Conservation (phyloP, 92 coral and sea anemone species). For the Plumapathes pennacea region DNA sequence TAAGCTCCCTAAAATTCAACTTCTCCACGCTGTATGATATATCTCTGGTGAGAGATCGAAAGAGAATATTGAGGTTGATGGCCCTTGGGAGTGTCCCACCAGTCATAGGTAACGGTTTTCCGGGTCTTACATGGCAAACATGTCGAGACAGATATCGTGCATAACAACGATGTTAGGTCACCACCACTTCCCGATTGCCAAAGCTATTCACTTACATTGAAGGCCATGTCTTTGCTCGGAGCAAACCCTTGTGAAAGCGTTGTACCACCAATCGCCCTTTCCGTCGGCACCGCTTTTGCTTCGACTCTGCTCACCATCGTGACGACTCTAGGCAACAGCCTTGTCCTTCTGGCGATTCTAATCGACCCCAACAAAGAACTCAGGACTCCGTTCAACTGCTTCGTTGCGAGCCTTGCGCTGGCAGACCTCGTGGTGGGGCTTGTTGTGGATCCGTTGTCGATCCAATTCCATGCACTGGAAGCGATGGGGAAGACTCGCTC, state of each 20-base stretch:
- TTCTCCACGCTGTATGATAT: no score
- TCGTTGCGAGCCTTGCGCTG: slow-evolving; percentile 76
- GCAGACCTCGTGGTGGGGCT: slow-evolving; percentile 72
- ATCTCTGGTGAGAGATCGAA: no score
- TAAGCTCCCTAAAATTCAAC: no score
- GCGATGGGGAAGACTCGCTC: slow-evolving; percentile 36
- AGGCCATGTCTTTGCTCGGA: slow-evolving; percentile 76
- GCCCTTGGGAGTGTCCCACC: no score
- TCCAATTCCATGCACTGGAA: slow-evolving; percentile 56
- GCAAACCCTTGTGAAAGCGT: slow-evolving; percentile 71
- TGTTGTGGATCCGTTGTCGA: slow-evolving; percentile 61
- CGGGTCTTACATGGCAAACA: no score
- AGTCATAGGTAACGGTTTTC: no score
- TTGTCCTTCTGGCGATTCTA: slow-evolving; percentile 70
- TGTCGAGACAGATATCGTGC: no score
- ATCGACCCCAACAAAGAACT: slow-evolving; percentile 82
- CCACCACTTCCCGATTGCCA: no score
- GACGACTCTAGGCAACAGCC: slow-evolving; percentile 62
- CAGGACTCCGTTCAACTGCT: slow-evolving; percentile 66
- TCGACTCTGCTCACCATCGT: slow-evolving; percentile 36
- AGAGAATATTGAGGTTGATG: no score
- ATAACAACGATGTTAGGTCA: no score
- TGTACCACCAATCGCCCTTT: slow-evolving; percentile 61
- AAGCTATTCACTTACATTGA: no score
- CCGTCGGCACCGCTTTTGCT: slow-evolving; percentile 50